Evolutionary conservation across 23 tunicate genomes (phyloP), one percentile per base, ranked within the genome.

Genomic region (Halocynthia aurantium): DNA sequence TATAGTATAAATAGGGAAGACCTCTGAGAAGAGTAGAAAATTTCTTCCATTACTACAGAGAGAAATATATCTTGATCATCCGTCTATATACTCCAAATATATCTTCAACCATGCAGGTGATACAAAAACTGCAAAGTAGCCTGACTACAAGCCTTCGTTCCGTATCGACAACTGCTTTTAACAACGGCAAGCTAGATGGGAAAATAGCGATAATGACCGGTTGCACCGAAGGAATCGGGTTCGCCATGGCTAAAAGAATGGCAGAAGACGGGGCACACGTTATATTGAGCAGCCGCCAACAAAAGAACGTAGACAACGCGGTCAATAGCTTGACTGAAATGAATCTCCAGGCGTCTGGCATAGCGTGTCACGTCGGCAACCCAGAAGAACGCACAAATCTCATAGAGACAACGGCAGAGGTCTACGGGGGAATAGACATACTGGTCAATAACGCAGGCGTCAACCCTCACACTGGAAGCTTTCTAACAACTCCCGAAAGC

Each of bases 191-290:
- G 64, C 64, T 71, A 71, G 76, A 71, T 5, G 76, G 94, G 8
- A 78, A 77, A 79, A 76, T 80, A 8, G 98, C 93, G 8, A 17
- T 93, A 53, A 89, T 85, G 12, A 88, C 89, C 22, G 98, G 89
- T 7, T 87, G 95, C 22, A 93, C 94, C 6, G 89, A 93, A 53
- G 98, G 98, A 9, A 71, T 71, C 44, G 76, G 76, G 17, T 6
- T 71, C 44, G 56, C 55, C 11, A 71, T 93, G 57, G 98, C 98
- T 22, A 70, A 80, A 13, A 82, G 83, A 10, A 82, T 93, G 50
- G 98, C 81, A 7, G 55, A 83, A 58, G 98, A 93, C 69, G 98
- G 98, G 4, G 98, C 98, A 5, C 80, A 93, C 20, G 94, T 87
- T 50, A 84, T 83, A 22, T 82, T 93, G n/a, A 57, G 93, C 84